Conservation (phyloP, 2,113 vertebrate species). For the Neofelis nebulosa region DNA sequence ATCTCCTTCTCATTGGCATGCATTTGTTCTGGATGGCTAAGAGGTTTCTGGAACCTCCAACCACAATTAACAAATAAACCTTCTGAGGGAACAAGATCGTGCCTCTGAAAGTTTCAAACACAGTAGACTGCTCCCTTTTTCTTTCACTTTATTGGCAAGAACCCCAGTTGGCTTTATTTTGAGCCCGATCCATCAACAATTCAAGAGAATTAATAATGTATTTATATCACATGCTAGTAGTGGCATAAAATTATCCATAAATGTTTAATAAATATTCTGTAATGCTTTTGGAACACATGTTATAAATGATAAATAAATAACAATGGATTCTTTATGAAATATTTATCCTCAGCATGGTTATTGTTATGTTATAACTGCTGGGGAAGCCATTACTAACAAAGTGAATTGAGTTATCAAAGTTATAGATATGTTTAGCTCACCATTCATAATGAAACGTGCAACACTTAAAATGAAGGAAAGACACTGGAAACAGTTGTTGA, state of each 20-base stretch:
- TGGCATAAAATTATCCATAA: slow-evolving; percentile 88
- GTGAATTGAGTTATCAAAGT: slow-evolving; percentile 84
- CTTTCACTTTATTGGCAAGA: slow-evolving; percentile 53
- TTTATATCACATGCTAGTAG: slow-evolving; percentile 84
- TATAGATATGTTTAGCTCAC: slow-evolving; percentile 79
- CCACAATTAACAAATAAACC: slow-evolving; percentile 2
- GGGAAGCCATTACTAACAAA: slow-evolving; percentile 83
- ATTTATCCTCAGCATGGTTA: slow-evolving; percentile 83
- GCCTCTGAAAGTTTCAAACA: slow-evolving; percentile 38
- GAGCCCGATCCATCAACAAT: slow-evolving; percentile 78
- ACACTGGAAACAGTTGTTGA: slow-evolving; percentile 77
- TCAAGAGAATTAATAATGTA: slow-evolving; percentile 86
- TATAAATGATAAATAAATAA: slow-evolving; percentile 89
- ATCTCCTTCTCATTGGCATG: neutral
- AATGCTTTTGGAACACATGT: slow-evolving; percentile 84
- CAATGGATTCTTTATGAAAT: slow-evolving; percentile 85
- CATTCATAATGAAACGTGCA: slow-evolving; percentile 82
- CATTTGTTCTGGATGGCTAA: neutral
- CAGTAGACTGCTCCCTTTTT: neutral
- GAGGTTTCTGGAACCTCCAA: slow-evolving; percentile 7
- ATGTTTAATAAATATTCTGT: slow-evolving; percentile 89
- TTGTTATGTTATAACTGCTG: slow-evolving; percentile 84
- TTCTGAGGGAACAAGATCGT: neutral
- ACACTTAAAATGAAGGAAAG: slow-evolving; percentile 77
- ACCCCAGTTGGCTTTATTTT: slow-evolving; percentile 73